Percentiles rank a stretch among this genome's conserved stretches.
These are phyloP conservation scores for Lepidurus packardi DNA, from an alignment of 1,140 invertebrate genomes.

Conservation along the genomic window DNA sequence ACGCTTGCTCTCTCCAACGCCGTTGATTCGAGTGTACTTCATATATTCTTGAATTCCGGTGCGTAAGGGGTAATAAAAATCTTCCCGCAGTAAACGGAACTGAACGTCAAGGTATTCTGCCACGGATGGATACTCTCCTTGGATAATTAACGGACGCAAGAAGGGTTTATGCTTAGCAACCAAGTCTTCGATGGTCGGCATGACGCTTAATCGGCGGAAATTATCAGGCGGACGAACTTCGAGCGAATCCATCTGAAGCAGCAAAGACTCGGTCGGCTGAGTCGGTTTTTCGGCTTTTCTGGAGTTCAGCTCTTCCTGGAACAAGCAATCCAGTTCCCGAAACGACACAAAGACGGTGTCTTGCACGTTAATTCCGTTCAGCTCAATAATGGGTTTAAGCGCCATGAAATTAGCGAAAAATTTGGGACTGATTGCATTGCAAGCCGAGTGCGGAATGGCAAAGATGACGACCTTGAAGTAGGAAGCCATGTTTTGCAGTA, in stretches of 20 bases:
- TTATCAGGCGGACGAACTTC: conserved; percentile 26
- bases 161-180: conserved; percentile 37
- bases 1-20: neutral
- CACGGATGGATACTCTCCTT: conserved; percentile 46
- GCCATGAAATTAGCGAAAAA: neutral
- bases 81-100: conserved; percentile 54
- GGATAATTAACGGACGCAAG: conserved; percentile 45
- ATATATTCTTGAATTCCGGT: conserved; percentile 48
- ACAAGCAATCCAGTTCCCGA: neutral
- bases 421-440: neutral
- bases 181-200: conserved; percentile 32
- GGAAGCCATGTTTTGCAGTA: conserved; percentile 8
- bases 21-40: neutral
- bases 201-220: conserved; percentile 32
- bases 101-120: conserved; percentile 54
- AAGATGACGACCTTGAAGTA: neutral
- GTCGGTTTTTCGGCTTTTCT: neutral
- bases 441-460: neutral
- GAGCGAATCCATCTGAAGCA: neutral
- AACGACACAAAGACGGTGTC: neutral
- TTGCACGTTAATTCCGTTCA: neutral
- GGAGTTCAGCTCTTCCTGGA: neutral
- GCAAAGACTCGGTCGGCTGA: neutral
- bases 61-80: conserved; percentile 58
- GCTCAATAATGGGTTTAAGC: neutral